Conservation (phyloP, 2,888 invertebrate genomes). For the Empis stercorea region DNA sequence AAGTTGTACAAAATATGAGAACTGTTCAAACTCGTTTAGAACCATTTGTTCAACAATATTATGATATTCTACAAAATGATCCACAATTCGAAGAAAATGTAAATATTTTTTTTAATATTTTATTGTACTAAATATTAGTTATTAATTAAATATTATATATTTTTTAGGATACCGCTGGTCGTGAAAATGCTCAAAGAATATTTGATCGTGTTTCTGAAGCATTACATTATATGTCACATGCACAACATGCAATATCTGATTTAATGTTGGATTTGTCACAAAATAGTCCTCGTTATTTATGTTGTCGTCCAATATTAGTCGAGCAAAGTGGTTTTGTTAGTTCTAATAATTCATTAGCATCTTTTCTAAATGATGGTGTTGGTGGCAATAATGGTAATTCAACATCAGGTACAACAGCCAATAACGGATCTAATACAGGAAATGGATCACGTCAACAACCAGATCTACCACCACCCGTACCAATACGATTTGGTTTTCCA, state of each 20-base stretch:
- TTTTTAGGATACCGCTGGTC: constrained; percentile 33
- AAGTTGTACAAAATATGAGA: constrained; percentile 31
- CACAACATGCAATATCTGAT: constrained; percentile 81
- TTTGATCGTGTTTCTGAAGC: constrained; percentile 65
- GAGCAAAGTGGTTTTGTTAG: constrained; percentile 45
- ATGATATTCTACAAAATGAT: constrained; percentile 47
- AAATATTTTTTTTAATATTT: constrained; percentile 10
- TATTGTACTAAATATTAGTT: neutral
- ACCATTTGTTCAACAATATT: constrained; percentile 52
- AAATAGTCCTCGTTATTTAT: constrained; percentile 53
- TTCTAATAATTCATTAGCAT: constrained; percentile 26
- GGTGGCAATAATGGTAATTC: constrained; percentile 1
- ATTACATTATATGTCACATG: constrained; percentile 76
- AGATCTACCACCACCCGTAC: constrained; percentile 15
- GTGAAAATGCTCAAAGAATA: constrained; percentile 47
- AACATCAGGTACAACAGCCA: constrained; percentile 11
- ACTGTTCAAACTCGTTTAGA: constrained; percentile 40
- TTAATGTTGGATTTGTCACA: constrained; percentile 59
- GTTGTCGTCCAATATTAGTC: constrained; percentile 58
- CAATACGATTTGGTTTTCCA: constrained; percentile 4
- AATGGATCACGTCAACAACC: constrained; percentile 12
- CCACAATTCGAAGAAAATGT: constrained; percentile 38
- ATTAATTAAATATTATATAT: neutral
- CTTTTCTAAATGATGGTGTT: constrained; percentile 1
- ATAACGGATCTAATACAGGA: constrained; percentile 3